Evolutionary conservation across 1,140 invertebrate genomes (phyloP).

Genomic region (Ericerus pela): DNA sequence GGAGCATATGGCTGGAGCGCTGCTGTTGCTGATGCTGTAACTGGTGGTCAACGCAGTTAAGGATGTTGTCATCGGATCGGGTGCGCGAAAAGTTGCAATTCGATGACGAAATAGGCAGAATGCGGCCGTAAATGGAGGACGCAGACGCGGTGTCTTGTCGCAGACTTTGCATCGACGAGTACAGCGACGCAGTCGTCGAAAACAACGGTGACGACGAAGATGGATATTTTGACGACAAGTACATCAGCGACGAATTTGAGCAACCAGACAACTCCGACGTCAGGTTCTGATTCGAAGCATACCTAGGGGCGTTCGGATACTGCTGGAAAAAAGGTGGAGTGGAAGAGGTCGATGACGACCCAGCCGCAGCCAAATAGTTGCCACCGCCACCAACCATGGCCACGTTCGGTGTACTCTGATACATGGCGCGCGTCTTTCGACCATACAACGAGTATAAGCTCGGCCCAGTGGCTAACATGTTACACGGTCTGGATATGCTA

Average conservation of each 20-base stretch:
- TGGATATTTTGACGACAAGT: slow-evolving; percentile 45
- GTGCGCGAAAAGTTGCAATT: slow-evolving; percentile 41
- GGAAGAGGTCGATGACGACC: background rate
- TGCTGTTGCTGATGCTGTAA: too few relatives aligned
- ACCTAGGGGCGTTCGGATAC: slow-evolving; percentile 21
- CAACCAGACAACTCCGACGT: slow-evolving; percentile 20
- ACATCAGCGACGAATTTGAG: slow-evolving; percentile 41
- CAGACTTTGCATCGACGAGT: slow-evolving; percentile 35
- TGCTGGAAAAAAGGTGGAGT: slow-evolving; percentile 12
- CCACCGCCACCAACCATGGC: slow-evolving; percentile 25
- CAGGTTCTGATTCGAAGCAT: slow-evolving; percentile 26
- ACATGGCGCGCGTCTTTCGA: slow-evolving; percentile 52
- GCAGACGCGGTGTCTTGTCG: slow-evolving; percentile 26
- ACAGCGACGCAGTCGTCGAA: slow-evolving; percentile 34
- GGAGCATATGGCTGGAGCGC: slow-evolving; percentile 4
- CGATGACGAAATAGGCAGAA: slow-evolving; percentile 9
- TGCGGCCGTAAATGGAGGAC: slow-evolving; percentile 12
- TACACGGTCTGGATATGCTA: slow-evolving; percentile 29
- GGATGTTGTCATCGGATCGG: slow-evolving; percentile 59
- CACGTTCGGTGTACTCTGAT: slow-evolving; percentile 61
- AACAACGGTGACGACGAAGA: slow-evolving; percentile 38
- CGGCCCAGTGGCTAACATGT: slow-evolving; percentile 31
- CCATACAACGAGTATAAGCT: slow-evolving; percentile 35
- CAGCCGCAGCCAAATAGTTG: slow-evolving; percentile 18
- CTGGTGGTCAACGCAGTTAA: slow-evolving; percentile 40